phyloP scores from a whole-genome alignment of 2,797 vertebrate species.

The Esox lucius region DNA sequence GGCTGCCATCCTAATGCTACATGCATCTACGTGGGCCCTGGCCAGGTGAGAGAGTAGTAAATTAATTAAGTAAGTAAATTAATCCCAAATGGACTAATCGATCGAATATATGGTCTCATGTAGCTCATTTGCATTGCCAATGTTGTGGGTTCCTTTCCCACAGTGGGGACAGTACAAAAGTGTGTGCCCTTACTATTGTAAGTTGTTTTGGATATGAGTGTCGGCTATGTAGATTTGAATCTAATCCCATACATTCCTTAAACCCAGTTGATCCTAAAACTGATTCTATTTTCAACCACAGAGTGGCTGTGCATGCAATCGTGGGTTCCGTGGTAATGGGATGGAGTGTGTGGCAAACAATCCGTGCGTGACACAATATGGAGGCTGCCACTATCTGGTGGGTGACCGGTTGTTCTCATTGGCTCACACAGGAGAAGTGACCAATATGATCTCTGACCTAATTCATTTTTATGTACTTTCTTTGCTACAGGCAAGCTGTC shows the following conservation, averaged over 20 bases:
- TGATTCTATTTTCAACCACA: constrained; percentile 45
- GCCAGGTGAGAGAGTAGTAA: constrained; percentile 82
- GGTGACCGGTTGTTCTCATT: constrained; percentile 44
- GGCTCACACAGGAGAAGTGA: neutral
- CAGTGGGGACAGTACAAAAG: too few species aligned
- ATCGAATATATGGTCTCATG: too few species aligned
- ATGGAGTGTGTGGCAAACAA: constrained; percentile 81
- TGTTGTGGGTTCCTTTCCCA: too few species aligned
- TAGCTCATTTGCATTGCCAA: too few species aligned
- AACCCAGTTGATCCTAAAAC: neutral
- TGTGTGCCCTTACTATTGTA: too few species aligned
- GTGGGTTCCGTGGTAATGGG: constrained; percentile 84
- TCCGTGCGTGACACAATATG: constrained; percentile 75
- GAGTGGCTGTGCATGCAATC: constrained; percentile 88
- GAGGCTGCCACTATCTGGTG: constrained; percentile 87
- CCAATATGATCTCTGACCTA: neutral
- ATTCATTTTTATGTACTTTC: neutral
- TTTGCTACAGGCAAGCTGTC: constrained; percentile 81
- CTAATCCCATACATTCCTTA: neutral
- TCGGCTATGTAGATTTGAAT: neutral
- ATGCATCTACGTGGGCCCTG: constrained; percentile 87
- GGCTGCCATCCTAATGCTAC: constrained; percentile 85
- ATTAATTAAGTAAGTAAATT: too few species aligned
- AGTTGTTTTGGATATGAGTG: too few species aligned
- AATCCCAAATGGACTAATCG: neutral